These are phyloP conservation scores for Arothron firmamentum DNA, from an alignment of 2,113 vertebrate species.

Conservation along the genomic window DNA sequence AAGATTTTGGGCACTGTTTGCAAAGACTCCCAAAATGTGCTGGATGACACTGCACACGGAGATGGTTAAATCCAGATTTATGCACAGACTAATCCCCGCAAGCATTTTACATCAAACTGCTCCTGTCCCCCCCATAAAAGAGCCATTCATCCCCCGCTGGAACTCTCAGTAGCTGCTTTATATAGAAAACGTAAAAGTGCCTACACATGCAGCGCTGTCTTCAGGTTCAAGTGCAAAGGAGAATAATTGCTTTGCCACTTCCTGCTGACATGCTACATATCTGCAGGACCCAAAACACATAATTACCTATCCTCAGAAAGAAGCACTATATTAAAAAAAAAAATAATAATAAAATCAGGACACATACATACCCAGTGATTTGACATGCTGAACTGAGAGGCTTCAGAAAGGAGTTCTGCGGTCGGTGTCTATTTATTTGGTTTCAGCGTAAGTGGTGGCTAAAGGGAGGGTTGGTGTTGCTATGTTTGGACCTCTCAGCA, in stretches of 20 bases:
- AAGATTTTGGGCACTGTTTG: no score
- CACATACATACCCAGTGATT: slow-evolving; percentile 41
- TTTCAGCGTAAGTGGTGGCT: no score
- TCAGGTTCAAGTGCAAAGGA: slow-evolving; percentile 30
- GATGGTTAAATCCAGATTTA: slow-evolving; percentile 45
- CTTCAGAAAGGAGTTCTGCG: slow-evolving; percentile 47
- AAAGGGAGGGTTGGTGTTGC: slow-evolving; percentile 26
- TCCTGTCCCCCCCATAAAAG: no score
- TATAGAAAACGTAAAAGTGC: slow-evolving; percentile 15
- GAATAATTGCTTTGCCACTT: slow-evolving; percentile 46
- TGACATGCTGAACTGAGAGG: slow-evolving; percentile 52
- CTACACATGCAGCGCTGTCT: slow-evolving; percentile 13
- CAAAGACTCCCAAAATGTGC: no score
- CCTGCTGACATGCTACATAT: slow-evolving; percentile 44
- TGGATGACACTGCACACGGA: slow-evolving; percentile 15
- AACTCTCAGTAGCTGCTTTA: neutral
- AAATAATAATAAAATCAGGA: no score
- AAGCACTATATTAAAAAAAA: slow-evolving; percentile 48
- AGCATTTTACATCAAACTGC: slow-evolving; percentile 12
- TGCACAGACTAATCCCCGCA: slow-evolving; percentile 24
- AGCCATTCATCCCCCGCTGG: slow-evolving; percentile 22
- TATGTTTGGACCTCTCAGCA: slow-evolving; percentile 55
- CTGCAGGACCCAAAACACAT: slow-evolving; percentile 43
- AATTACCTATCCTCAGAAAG: slow-evolving; percentile 50
- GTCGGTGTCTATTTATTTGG: slow-evolving; percentile 14